phyloP scores from a whole-genome alignment of 2,888 invertebrate species.

The Polyploca ridens region DNA sequence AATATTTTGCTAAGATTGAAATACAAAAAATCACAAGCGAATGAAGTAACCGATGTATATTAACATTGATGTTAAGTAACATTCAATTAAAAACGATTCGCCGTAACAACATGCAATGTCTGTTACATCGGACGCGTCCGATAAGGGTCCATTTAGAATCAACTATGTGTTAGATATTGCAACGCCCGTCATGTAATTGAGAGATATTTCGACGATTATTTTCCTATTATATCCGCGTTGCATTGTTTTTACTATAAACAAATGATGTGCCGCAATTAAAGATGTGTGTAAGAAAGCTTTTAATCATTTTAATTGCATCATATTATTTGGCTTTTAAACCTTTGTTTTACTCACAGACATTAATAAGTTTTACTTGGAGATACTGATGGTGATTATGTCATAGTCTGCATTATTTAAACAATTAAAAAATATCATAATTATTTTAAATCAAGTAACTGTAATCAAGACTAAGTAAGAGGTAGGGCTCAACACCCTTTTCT shows the following conservation, averaged over 20 bases:
- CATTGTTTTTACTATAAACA: neutral
- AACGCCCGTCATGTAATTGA: constrained; percentile 8
- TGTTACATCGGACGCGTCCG: constrained; percentile 12
- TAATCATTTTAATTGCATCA: neutral
- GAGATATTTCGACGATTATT: constrained; percentile 10
- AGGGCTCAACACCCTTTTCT: too few species aligned
- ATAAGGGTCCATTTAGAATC: constrained; percentile 10
- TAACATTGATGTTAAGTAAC: constrained; percentile 47
- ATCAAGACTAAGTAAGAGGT: too few species aligned
- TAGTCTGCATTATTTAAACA: too few species aligned
- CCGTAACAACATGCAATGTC: constrained; percentile 52
- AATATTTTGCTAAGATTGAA: neutral
- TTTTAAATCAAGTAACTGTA: too few species aligned
- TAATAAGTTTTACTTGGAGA: too few species aligned
- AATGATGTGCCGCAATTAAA: constrained; percentile 5
- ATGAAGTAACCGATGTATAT: constrained; percentile 22
- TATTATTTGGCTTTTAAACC: neutral
- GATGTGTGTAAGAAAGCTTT: neutral
- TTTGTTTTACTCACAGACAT: neutral
- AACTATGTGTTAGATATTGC: constrained; percentile 10
- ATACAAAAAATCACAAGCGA: constrained; percentile 15
- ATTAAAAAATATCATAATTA: too few species aligned
- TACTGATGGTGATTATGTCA: neutral
- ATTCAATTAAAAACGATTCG: constrained; percentile 47
- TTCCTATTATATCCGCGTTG: constrained; percentile 11